Evolutionary conservation across 2,113 vertebrate species (phyloP).

Genomic region (Formicarius rufipectus): DNA sequence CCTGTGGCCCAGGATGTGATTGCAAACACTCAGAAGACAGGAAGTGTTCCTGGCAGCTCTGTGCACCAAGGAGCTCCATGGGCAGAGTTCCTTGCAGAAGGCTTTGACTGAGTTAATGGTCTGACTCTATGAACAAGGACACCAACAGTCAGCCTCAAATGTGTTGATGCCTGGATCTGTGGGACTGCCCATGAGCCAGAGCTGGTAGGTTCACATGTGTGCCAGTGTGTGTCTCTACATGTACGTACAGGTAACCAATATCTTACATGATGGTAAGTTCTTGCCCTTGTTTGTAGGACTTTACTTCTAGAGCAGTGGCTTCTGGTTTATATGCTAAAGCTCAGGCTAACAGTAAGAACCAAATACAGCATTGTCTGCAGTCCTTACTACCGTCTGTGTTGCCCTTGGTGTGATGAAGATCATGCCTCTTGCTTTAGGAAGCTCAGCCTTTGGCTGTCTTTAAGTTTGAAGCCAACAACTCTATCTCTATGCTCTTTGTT

Average conservation of each 20-base stretch:
- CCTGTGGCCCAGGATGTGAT: not conserved
- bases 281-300: not conserved
- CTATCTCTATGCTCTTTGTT: not conserved
- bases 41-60: not conserved
- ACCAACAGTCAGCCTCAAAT: not conserved
- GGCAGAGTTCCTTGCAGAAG: not conserved
- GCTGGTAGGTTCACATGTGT: not conserved
- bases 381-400: not conserved
- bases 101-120: not conserved
- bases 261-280: not conserved
- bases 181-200: not conserved
- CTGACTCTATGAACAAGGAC: not conserved
- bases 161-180: not conserved
- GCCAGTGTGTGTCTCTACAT: not conserved
- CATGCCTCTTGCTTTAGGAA: not conserved
- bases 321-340: not conserved
- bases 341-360: not conserved
- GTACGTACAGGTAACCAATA: not conserved
- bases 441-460: not conserved
- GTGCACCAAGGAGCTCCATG: not conserved
- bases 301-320: not conserved
- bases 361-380: not conserved
- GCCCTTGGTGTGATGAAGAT: not conserved
- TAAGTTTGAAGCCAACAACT: not conserved
- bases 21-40: not conserved